Percentiles rank a stretch among this genome's conserved stretches.
Conservation (phyloP, 2,888 invertebrate species). For the Nomada fucata region DNA sequence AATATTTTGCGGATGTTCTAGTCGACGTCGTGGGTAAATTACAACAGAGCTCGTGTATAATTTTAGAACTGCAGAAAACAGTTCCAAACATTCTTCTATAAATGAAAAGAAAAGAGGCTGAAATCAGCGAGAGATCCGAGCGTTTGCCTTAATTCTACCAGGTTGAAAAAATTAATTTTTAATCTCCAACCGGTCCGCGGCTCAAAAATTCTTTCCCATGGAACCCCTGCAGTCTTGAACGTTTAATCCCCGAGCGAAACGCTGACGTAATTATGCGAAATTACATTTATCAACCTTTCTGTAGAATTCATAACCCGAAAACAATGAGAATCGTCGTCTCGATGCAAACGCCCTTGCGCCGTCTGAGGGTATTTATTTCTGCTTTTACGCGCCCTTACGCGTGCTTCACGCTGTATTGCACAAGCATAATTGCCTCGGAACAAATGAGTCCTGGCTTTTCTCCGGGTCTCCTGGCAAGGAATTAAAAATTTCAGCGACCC, state of each 20-base stretch:
- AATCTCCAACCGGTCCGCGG: slow-evolving; percentile 6
- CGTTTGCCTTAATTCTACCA: slow-evolving; percentile 3
- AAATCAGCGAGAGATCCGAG: not conserved
- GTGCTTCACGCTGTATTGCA: slow-evolving; percentile 34
- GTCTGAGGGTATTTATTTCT: slow-evolving; percentile 7
- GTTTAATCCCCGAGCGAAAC: not conserved
- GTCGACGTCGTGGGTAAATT: too few species aligned
- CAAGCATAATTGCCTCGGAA: slow-evolving; percentile 55
- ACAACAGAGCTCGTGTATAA: too few species aligned
- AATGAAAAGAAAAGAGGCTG: not conserved
- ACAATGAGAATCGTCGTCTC: not conserved
- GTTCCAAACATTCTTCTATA: too few species aligned
- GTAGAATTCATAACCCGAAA: not conserved
- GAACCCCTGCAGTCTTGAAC: not conserved
- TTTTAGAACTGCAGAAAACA: too few species aligned
- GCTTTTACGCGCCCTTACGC: not conserved
- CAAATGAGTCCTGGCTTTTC: slow-evolving; percentile 55
- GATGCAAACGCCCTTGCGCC: not conserved
- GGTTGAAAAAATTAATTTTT: slow-evolving; percentile 15
- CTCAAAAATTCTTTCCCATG: not conserved
- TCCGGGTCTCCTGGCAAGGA: slow-evolving; percentile 42
- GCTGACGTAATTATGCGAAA: not conserved
- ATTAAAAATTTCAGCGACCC: slow-evolving; percentile 62
- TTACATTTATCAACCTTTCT: not conserved
- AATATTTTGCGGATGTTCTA: too few species aligned